Base-by-base conservation (phyloP, 2,113 vertebrate genomes). In the Chlorocebus sabaeus region DNA sequence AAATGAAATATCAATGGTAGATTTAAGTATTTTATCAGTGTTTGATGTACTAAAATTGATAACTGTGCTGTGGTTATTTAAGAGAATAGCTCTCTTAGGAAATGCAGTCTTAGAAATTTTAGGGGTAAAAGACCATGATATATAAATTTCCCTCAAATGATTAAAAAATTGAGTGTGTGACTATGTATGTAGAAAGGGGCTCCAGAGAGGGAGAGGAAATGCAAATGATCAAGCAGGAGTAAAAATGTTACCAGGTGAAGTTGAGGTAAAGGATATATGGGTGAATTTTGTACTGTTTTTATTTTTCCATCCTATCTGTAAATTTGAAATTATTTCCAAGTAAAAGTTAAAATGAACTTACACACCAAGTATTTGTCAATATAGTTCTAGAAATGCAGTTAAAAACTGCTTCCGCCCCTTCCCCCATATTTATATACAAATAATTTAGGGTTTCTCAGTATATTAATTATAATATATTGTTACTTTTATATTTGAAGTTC, bases 401-500 rank as follows among this genome's bases (percentile, higher is more conserved):
- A 85, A 80, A 83, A 94, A 64, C 17, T 11, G 13, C 38, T 82
- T 82, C 20, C 86, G 7, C 12, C 10, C 30, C 5, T 50, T 38
- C 32, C 0, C n/a, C 22, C 3, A 40, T 79, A 61, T 89, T 88
- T 79, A 92, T n/a, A 27, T 93, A n/a, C 32, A 93, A 90, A 50
- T 88, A 70, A 81, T 92, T 79, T 70, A 79, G 50, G 45, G 20
- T 48, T 96, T 91, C 25, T 92, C 16, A 90, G 32, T 67, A 55
- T 85, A 50, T 83, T 96, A 91, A 55, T 92, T 97, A 78, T 0
- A 95, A 45, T 92, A 38, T 82, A 59, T 85, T 94, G 2, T 81
- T 17, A 84, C n/a, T 96, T 61, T 86, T 73, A 45, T 93, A 40
- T 83, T 91, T 92, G 61, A 96, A 68, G 11, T 97, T 96, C 96